These are phyloP conservation scores for Platysteira castanea DNA, from an alignment of 2,113 vertebrate species.

Conservation along the genomic window DNA sequence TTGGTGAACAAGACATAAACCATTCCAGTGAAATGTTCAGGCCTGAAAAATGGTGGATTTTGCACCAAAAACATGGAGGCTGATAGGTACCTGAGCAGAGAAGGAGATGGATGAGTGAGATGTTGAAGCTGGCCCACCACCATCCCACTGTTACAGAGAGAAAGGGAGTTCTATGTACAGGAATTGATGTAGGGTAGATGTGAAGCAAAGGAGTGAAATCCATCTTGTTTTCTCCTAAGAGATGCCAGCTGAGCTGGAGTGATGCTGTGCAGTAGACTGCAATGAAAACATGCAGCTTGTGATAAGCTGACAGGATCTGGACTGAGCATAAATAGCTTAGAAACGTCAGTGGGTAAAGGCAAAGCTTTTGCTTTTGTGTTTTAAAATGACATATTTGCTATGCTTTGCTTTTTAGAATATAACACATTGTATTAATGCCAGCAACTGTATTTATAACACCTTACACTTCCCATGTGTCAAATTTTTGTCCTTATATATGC, in stretches of 20 bases:
- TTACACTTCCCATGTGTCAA: neutral
- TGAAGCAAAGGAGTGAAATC: constrained; percentile 9
- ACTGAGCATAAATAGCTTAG: constrained; percentile 34
- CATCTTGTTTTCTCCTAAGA: constrained; percentile 23
- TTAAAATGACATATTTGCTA: neutral
- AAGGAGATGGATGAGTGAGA: neutral
- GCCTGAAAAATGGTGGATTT: neutral
- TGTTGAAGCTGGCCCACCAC: neutral
- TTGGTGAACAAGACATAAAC: neutral
- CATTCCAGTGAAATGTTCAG: neutral
- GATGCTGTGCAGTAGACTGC: constrained; percentile 43
- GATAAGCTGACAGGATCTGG: constrained; percentile 46
- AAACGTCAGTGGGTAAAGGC: constrained; percentile 9
- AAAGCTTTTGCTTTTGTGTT: constrained; percentile 22
- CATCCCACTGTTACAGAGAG: neutral
- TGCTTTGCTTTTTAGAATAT: neutral
- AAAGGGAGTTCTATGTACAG: neutral
- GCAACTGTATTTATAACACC: neutral
- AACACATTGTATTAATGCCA: constrained; percentile 1
- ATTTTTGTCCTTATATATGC: neutral
- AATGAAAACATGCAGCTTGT: constrained; percentile 31
- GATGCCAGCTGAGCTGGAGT: constrained; percentile 15
- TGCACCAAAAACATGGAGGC: neutral
- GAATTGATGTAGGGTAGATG: neutral
- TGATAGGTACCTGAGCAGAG: neutral